phyloP scores from a whole-genome alignment of 2,888 invertebrate species.

The Seira musarum region DNA sequence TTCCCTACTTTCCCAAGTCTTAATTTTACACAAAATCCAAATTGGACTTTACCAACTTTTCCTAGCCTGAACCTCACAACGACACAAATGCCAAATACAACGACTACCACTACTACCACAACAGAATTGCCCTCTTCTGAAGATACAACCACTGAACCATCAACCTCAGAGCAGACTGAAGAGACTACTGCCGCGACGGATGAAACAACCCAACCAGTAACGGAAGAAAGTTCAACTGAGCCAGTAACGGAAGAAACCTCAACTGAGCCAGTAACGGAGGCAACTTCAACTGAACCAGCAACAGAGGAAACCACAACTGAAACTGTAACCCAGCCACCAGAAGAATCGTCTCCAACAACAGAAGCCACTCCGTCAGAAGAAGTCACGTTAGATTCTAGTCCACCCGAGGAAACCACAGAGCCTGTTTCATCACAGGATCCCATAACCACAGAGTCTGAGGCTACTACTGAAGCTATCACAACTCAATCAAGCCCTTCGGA shows the following conservation, averaged over 20 bases:
- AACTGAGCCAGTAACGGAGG: background rate
- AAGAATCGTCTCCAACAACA: too few species aligned
- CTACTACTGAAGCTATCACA: too few species aligned
- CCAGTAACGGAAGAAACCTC: conserved; percentile 20
- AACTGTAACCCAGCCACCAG: too few species aligned
- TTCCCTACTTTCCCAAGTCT: background rate
- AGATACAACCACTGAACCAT: background rate
- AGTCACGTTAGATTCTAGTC: too few species aligned
- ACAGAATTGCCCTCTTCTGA: background rate
- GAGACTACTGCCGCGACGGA: background rate
- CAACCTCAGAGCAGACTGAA: conserved; percentile 17
- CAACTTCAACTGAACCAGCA: conserved; percentile 10
- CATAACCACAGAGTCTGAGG: too few species aligned
- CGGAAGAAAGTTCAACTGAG: conserved; percentile 6
- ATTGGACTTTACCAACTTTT: background rate
- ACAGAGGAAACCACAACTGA: conserved; percentile 13
- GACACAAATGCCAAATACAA: background rate
- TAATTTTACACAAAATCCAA: background rate
- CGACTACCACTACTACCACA: background rate
- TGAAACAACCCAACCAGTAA: conserved; percentile 11
- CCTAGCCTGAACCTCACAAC: background rate
- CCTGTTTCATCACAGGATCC: too few species aligned
- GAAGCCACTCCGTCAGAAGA: too few species aligned
- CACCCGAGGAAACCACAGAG: too few species aligned
- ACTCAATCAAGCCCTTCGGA: too few species aligned